A percentile compares a stretch with the other conserved stretches of the same genome.
These are phyloP conservation scores for Arizona elegans DNA, from an alignment of 2,113 vertebrate species.

Conservation along the genomic window DNA sequence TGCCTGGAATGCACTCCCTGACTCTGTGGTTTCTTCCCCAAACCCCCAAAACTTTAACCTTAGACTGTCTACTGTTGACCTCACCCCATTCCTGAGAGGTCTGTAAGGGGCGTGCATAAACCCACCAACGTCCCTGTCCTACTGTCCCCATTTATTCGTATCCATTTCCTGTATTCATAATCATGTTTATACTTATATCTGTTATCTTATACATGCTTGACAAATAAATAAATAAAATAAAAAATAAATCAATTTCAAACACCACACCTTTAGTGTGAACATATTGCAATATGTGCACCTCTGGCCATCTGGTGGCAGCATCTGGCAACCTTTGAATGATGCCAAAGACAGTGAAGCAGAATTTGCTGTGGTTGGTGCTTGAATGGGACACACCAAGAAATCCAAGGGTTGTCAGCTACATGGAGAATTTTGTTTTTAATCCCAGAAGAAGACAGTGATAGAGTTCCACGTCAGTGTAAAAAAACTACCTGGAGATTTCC, in stretches of 20 bases:
- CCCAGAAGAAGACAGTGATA: background rate
- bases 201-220: too few relatives aligned
- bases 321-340: background rate
- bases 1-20: too few relatives aligned
- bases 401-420: background rate
- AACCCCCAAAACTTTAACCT: too few relatives aligned
- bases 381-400: background rate
- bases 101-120: too few relatives aligned
- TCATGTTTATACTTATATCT: too few relatives aligned
- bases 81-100: too few relatives aligned
- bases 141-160: fast-evolving
- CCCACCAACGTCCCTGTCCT: too few relatives aligned
- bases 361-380: background rate
- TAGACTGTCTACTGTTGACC: too few relatives aligned
- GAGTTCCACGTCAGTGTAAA: background rate
- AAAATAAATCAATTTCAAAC: background rate
- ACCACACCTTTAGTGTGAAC: background rate
- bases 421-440: background rate
- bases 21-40: too few relatives aligned
- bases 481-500: background rate
- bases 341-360: background rate
- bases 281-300: background rate
- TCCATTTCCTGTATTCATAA: too few relatives aligned
- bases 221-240: too few relatives aligned
- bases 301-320: background rate